phyloP scores from a whole-genome alignment of 2,888 invertebrate genomes.

The Xylocampa areola region DNA sequence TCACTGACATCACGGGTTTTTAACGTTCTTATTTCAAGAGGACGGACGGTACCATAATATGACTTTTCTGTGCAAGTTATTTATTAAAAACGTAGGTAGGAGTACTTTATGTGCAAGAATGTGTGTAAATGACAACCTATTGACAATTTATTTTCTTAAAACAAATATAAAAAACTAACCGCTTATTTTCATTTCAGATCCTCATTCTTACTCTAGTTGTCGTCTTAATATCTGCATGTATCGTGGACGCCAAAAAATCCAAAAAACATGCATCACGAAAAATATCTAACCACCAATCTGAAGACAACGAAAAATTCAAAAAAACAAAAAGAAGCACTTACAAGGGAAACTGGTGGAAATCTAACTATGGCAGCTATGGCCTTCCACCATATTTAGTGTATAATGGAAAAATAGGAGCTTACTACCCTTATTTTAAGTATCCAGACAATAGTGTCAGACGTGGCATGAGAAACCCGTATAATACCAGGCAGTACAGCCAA shows the following conservation, averaged over 20 bases:
- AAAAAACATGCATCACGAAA: slow-evolving; percentile 24
- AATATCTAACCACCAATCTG: slow-evolving; percentile 16
- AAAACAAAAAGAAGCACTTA: slow-evolving; percentile 67
- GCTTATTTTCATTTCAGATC: slow-evolving; percentile 55
- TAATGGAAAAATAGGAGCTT: slow-evolving; percentile 78
- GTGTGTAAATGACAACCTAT: no score
- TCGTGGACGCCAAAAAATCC: slow-evolving; percentile 39
- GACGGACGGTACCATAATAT: no score
- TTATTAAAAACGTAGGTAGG: no score
- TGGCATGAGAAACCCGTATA: slow-evolving; percentile 50
- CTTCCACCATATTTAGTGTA: slow-evolving; percentile 81
- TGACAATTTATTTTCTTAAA: no score
- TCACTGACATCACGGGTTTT: no score
- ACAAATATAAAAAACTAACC: not conserved
- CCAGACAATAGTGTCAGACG: slow-evolving; percentile 69
- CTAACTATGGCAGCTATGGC: slow-evolving; percentile 57
- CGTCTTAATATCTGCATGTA: slow-evolving; percentile 20
- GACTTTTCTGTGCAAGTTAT: no score
- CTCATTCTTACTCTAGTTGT: slow-evolving; percentile 55
- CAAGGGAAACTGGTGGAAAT: slow-evolving; percentile 63
- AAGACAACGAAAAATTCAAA: slow-evolving; percentile 33
- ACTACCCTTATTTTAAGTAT: slow-evolving; percentile 79
- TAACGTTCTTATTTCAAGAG: no score
- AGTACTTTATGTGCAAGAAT: no score
- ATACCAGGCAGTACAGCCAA: slow-evolving; percentile 21